These are phyloP conservation scores for Cydia fagiglandana DNA, from an alignment of 1,140 invertebrate species.

Conservation along the genomic window DNA sequence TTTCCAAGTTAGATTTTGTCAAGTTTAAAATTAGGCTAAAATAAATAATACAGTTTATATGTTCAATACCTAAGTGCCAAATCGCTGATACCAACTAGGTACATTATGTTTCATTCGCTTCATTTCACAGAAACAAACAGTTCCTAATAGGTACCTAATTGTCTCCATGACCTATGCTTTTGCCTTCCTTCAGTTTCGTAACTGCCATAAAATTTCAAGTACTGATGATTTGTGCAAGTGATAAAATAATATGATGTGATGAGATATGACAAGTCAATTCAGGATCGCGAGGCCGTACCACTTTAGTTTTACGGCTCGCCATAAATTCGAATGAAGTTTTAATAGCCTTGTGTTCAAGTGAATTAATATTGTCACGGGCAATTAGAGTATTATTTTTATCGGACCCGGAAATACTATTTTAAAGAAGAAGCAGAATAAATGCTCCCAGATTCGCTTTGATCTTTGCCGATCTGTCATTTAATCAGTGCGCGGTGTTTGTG, in stretches of 20 bases:
- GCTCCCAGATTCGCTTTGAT: not conserved
- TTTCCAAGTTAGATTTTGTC: not conserved
- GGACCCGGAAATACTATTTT: not conserved
- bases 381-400: slow-evolving; percentile 27
- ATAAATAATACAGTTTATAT: too few species aligned
- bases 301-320: slow-evolving; percentile 43
- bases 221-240: slow-evolving; percentile 20
- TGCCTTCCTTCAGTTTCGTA: slow-evolving; percentile 9
- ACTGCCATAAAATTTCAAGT: slow-evolving; percentile 1
- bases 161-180: not conserved
- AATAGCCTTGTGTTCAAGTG: slow-evolving; percentile 16
- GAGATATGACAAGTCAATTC: slow-evolving; percentile 32
- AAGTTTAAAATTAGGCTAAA: not conserved
- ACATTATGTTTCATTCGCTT: too few species aligned
- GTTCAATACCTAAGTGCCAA: too few species aligned
- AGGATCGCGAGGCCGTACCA: slow-evolving; percentile 41
- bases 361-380: slow-evolving; percentile 23
- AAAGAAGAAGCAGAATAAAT: not conserved
- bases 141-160: not conserved
- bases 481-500: not conserved
- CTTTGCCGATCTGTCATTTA: not conserved
- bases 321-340: slow-evolving; percentile 55
- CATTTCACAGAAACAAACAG: not conserved
- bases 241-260: slow-evolving; percentile 14
- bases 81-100: too few species aligned